Evolutionary conservation across 1,140 invertebrate species (phyloP).

Genomic region (Conopomorpha cramerella): DNA sequence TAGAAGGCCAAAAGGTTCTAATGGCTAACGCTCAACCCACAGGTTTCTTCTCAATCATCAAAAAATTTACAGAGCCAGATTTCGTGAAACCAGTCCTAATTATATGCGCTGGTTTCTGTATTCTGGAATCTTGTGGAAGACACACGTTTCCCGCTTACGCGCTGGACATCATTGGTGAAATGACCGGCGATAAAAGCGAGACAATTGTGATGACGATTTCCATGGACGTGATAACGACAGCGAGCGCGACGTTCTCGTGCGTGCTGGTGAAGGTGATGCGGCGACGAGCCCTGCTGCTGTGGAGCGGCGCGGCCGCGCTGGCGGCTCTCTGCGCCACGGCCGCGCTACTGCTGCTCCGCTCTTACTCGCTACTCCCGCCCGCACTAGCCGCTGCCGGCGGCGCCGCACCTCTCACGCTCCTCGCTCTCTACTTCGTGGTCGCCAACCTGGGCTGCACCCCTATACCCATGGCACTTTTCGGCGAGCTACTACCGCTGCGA

Average conservation of each 20-base stretch:
- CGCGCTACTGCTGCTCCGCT: neutral
- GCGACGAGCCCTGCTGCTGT: neutral
- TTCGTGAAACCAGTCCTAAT: conserved; percentile 28
- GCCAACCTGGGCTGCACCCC: neutral
- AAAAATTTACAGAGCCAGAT: conserved; percentile 18
- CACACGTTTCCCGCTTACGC: conserved; percentile 16
- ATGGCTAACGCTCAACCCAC: neutral
- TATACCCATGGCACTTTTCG: neutral
- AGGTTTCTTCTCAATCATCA: conserved; percentile 13
- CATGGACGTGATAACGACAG: neutral
- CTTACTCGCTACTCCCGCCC: too few species aligned
- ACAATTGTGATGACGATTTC: neutral
- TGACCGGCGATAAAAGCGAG: neutral
- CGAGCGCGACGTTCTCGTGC: neutral
- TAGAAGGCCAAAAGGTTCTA: neutral
- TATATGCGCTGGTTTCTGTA: conserved; percentile 21
- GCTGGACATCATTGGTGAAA: neutral
- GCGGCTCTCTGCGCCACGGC: neutral
- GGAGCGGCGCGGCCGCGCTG: neutral
- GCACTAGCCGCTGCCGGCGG: too few species aligned
- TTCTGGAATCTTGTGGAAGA: conserved; percentile 20
- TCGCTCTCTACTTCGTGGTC: neutral
- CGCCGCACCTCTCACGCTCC: neutral
- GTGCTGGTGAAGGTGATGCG: neutral
- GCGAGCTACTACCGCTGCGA: neutral